Conservation (phyloP, 2,888 invertebrate genomes). For the Hipparchia sbordonii region DNA sequence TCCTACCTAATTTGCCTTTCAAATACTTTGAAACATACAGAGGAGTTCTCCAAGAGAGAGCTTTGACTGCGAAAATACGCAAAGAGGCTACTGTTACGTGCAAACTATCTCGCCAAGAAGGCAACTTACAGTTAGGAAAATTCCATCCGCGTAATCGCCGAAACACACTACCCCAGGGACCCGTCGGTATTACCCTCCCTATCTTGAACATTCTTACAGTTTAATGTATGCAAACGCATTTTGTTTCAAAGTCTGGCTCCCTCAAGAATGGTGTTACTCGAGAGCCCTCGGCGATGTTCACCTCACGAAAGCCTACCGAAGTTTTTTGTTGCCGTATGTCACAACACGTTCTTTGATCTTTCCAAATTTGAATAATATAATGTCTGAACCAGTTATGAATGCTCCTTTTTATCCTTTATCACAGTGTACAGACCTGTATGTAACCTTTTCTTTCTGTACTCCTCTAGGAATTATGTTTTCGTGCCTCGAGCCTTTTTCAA, state of each 20-base stretch:
- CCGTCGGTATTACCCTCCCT: conserved; percentile 70
- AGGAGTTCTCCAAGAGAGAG: conserved; percentile 64
- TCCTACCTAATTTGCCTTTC: conserved; percentile 77
- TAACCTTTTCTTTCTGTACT: conserved; percentile 41
- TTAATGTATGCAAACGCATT: conserved; percentile 84
- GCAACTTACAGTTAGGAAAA: conserved; percentile 69
- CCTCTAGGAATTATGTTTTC: conserved; percentile 53
- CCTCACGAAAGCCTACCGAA: conserved; percentile 58
- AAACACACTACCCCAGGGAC: conserved; percentile 75
- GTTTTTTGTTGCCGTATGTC: conserved; percentile 72
- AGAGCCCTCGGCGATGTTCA: conserved; percentile 71
- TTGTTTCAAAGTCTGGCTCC: conserved; percentile 81
- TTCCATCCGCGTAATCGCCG: conserved; percentile 81
- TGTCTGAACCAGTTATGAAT: conserved; percentile 69
- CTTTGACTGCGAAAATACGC: conserved; percentile 74
- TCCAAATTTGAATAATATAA: conserved; percentile 81
- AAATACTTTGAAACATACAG: conserved; percentile 75
- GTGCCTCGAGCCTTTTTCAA: conserved; percentile 59
- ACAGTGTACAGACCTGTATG: conserved; percentile 51
- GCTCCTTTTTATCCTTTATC: conserved; percentile 67
- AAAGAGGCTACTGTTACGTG: conserved; percentile 76
- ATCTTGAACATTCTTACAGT: conserved; percentile 81
- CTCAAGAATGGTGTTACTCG: conserved; percentile 73
- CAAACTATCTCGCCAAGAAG: conserved; percentile 76
- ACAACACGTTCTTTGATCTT: conserved; percentile 80